Conservation (phyloP, 2,113 vertebrate species). For the Lota lota region DNA sequence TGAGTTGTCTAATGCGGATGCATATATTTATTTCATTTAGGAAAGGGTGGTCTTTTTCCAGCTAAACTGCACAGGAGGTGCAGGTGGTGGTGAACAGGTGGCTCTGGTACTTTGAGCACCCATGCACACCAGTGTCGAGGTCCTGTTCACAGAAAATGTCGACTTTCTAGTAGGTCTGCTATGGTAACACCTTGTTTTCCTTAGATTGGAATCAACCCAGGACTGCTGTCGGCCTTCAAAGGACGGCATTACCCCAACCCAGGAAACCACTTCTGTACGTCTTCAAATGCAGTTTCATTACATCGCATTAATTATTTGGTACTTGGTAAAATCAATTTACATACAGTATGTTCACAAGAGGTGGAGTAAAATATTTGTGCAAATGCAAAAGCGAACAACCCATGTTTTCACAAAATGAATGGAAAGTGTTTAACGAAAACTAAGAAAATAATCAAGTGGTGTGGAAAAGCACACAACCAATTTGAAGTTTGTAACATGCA, state of each 20-base stretch:
- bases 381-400: too few relatives aligned
- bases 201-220: constrained; percentile 97
- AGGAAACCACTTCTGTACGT: constrained; percentile 98
- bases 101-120: neutral
- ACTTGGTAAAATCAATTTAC: neutral
- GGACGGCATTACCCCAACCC: constrained; percentile 98
- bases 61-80: neutral
- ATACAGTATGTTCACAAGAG: too few relatives aligned
- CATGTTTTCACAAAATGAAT: too few relatives aligned
- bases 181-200: constrained; percentile 48
- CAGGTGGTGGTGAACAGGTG: neutral
- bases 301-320: constrained; percentile 1
- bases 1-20: constrained; percentile 70
- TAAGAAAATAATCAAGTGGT: too few relatives aligned
- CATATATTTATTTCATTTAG: neutral
- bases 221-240: constrained; percentile 95
- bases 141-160: neutral
- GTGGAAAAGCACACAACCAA: too few relatives aligned
- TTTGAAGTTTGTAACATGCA: too few relatives aligned
- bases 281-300: constrained; percentile 22
- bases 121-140: constrained; percentile 6
- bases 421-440: too few relatives aligned
- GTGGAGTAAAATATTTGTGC: too few relatives aligned
- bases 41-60: neutral
- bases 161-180: constrained; percentile 4